These are phyloP conservation scores for Mustela nigripes DNA, from an alignment of 2,113 vertebrate genomes.

Conservation along the genomic window DNA sequence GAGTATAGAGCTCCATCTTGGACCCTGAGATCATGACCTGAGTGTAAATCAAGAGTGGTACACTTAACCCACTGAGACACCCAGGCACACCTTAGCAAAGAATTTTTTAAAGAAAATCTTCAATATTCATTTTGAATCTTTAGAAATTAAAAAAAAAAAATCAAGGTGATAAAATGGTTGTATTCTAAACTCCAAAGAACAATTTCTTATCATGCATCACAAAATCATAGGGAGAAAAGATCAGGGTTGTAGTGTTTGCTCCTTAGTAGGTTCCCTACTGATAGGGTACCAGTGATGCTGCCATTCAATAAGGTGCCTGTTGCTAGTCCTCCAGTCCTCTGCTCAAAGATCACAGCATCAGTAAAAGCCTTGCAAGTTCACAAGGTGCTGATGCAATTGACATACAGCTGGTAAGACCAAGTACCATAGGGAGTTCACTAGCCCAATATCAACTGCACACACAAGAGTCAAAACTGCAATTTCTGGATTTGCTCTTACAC, in stretches of 20 bases:
- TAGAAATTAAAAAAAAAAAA: slow-evolving; percentile 32
- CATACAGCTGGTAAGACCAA: neutral
- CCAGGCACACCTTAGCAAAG: neutral
- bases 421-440: neutral
- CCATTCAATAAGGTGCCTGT: neutral
- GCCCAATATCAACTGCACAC: neutral
- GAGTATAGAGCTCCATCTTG: neutral
- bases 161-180: neutral
- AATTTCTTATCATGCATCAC: slow-evolving; percentile 13
- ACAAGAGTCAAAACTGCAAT: neutral
- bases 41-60: neutral
- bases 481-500: neutral
- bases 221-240: neutral
- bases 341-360: slow-evolving; percentile 9
- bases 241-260: neutral
- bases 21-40: neutral
- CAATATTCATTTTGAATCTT: slow-evolving; percentile 33
- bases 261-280: neutral
- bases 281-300: neutral
- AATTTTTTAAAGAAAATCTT: slow-evolving; percentile 18
- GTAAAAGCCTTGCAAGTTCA: neutral
- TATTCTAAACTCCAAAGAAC: slow-evolving; percentile 31
- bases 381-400: slow-evolving; percentile 24
- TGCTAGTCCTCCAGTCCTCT: neutral
- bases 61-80: neutral